Evolutionary conservation across 2,113 vertebrate species (phyloP).

Genomic region (Gallinago jamesoni): DNA sequence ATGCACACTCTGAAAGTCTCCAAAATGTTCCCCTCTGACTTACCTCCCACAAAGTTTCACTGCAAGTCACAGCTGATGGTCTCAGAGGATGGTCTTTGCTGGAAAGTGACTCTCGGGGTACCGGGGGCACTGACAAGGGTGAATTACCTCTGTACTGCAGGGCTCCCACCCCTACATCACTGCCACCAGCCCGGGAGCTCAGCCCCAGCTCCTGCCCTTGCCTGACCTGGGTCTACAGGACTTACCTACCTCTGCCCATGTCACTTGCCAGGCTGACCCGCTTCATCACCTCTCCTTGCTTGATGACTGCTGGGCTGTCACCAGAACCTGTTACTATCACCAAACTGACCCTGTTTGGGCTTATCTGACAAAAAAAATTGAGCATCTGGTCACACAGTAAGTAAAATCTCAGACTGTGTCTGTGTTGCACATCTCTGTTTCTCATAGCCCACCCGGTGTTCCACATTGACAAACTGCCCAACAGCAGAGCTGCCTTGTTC

Average conservation of each 20-base stretch:
- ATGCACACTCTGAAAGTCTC: background rate
- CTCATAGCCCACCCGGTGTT: rapidly evolving
- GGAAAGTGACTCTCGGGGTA: background rate
- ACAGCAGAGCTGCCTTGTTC: background rate
- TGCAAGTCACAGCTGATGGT: background rate
- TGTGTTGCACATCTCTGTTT: rapidly evolving
- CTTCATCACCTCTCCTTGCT: background rate
- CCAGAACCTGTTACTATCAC: background rate
- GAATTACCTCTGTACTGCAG: background rate
- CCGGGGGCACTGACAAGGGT: background rate
- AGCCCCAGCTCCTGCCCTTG: background rate
- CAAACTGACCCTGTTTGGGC: background rate
- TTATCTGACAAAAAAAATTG: background rate
- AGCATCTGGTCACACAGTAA: background rate
- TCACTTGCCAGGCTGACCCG: background rate
- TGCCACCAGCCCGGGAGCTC: background rate
- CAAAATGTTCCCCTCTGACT: background rate
- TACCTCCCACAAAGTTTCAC: background rate
- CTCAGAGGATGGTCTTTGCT: background rate
- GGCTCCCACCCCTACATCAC: rapidly evolving
- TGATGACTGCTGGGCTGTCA: background rate
- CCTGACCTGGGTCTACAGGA: background rate
- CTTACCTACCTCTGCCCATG: background rate
- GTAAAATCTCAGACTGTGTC: background rate
- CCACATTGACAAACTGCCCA: background rate